These are phyloP conservation scores for Flabesymbios commensalis DNA, from an alignment of 2,888 invertebrate genomes.

Conservation along the genomic window DNA sequence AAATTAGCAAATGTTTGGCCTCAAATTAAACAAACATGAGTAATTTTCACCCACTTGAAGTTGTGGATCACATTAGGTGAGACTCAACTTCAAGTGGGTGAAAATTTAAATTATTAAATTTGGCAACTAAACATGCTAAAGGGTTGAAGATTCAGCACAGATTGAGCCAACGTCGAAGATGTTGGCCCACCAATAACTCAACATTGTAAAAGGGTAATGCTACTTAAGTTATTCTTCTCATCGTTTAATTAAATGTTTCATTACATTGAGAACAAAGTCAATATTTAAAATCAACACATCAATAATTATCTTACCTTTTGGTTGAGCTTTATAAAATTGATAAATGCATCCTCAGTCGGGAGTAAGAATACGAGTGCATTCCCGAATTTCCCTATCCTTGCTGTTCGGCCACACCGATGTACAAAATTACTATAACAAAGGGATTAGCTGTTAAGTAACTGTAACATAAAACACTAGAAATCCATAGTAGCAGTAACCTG, in stretches of 20 bases:
- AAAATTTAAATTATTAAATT: too few species aligned
- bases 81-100: too few species aligned
- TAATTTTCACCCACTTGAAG: too few species aligned
- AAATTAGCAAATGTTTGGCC: too few species aligned
- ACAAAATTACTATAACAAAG: constrained; percentile 73
- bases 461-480: too few species aligned
- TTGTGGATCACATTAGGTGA: too few species aligned
- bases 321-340: constrained; percentile 86
- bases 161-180: too few species aligned
- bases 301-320: constrained; percentile 72
- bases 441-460: too few species aligned
- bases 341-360: constrained; percentile 85
- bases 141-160: too few species aligned
- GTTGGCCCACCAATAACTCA: background rate
- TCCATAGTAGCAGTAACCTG: too few species aligned
- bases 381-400: constrained; percentile 85
- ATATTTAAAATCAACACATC: background rate
- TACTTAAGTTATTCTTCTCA: background rate
- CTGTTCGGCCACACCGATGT: constrained; percentile 93
- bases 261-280: background rate
- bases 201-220: background rate
- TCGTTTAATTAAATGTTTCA: background rate
- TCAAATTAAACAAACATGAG: too few species aligned
- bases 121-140: too few species aligned
- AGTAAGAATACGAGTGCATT: constrained; percentile 84